Evolutionary conservation across 2,888 invertebrate species (phyloP), one percentile per base, ranked within the genome.

Genomic region (Phymatocera aterrima): DNA sequence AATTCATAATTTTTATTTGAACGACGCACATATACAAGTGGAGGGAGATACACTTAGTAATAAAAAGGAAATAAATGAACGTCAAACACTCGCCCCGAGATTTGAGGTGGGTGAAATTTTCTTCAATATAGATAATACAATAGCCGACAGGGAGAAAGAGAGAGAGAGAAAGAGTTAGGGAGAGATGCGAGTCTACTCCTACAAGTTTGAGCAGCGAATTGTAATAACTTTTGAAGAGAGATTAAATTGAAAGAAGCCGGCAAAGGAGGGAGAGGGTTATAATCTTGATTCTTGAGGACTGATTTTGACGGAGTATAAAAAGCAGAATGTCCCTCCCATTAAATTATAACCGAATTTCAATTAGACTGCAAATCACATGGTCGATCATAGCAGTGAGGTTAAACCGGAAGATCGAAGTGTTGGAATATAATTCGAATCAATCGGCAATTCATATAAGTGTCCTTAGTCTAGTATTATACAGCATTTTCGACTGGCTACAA

Each of bases 321-420:
- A 34, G n/a, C 61, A 18, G 34, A 6, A n/a, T 18, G 6, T 34
- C 61, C 8, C 3, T 6, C 61, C 18, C 8, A 34, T 64, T 15
- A 12, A 34, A 46, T 68, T 46, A 68, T 68, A 68, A 68, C 68
- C 68, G 40, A 46, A 46, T 68, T 68, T 68, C 46, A 68, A 68
- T 68, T 68, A 46, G 46, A 68, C 68, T 68, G 15, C 43, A 28
- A 68, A 68, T 68, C 46, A 68, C 46, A 24, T 21, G 15, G 37
- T 64, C 61, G 46, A 43, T 46, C 34, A n/a, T n/a, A n/a, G n/a
- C n/a, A 46, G 46, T 68, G 40, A 68, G 21, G 46, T 28, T 12
- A 18, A 51, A 51, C n/a, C 10, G n/a, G n/a, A 51, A 18, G n/a
- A 51, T 15, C 2, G 2, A 15, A n/a, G n/a, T n/a, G n/a, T 4